Evolutionary conservation across 2,888 invertebrate genomes (phyloP).

Genomic region (Nipponacmea schrenckii): DNA sequence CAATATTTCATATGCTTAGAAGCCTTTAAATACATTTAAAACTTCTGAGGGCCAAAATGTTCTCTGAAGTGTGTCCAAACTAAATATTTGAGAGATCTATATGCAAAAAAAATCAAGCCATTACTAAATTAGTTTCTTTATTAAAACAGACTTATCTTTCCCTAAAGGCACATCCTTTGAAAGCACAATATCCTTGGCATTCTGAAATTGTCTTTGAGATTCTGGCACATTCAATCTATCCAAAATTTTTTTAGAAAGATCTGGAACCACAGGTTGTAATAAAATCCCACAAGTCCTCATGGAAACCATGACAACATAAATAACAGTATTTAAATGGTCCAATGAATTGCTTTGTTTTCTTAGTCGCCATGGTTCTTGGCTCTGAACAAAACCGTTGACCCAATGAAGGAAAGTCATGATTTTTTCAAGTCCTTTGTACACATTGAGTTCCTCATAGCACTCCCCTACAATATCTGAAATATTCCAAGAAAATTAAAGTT

Average conservation of each 20-base stretch:
- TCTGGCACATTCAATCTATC: slow-evolving; percentile 61
- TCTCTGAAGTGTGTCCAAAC: too few species aligned
- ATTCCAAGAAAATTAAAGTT: slow-evolving; percentile 18
- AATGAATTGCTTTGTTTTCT: slow-evolving; percentile 69
- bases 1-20: too few species aligned
- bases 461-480: slow-evolving; percentile 72
- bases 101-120: too few species aligned
- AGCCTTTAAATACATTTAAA: too few species aligned
- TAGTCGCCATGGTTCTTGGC: slow-evolving; percentile 88
- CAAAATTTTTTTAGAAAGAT: slow-evolving; percentile 76
- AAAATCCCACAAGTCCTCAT: slow-evolving; percentile 83
- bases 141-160: slow-evolving; percentile 20
- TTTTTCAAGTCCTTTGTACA: slow-evolving; percentile 84
- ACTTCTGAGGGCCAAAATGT: too few species aligned
- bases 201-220: slow-evolving; percentile 37
- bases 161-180: slow-evolving; percentile 9
- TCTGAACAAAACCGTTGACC: slow-evolving; percentile 88
- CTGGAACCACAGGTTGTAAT: slow-evolving; percentile 87
- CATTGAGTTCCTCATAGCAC: slow-evolving; percentile 81
- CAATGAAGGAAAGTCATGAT: slow-evolving; percentile 80
- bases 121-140: slow-evolving; percentile 11
- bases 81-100: too few species aligned
- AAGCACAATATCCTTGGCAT: slow-evolving; percentile 24
- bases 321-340: slow-evolving; percentile 74
- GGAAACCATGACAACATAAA: slow-evolving; percentile 87